These are phyloP conservation scores for Brenthis daphne DNA, from an alignment of 2,888 invertebrate species.

Conservation along the genomic window DNA sequence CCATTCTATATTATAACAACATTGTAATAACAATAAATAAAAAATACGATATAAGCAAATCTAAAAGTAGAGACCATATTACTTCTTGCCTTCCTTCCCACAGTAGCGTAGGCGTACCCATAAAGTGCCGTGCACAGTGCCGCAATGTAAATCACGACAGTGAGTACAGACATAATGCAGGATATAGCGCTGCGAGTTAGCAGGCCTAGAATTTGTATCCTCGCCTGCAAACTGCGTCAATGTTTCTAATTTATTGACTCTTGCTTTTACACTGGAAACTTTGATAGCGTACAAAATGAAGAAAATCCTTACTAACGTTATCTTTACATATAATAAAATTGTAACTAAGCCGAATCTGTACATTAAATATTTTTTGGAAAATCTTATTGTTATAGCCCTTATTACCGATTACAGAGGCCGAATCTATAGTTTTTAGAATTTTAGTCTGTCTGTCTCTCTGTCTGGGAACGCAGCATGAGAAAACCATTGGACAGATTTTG, in stretches of 20 bases:
- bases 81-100: conserved; percentile 20
- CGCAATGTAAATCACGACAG: conserved; percentile 62
- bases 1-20: too few relatives aligned
- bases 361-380: too few relatives aligned
- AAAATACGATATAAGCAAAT: neutral
- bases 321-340: too few relatives aligned
- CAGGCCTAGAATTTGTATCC: conserved; percentile 36
- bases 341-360: too few relatives aligned
- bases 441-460: too few relatives aligned
- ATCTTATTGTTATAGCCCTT: too few relatives aligned
- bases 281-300: neutral
- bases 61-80: conserved; percentile 6
- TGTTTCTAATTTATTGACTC: conserved; percentile 30
- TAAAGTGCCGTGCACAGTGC: conserved; percentile 32
- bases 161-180: conserved; percentile 41
- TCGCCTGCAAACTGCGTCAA: conserved; percentile 26
- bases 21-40: neutral
- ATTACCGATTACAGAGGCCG: too few relatives aligned
- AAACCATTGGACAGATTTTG: too few relatives aligned
- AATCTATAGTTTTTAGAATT: too few relatives aligned
- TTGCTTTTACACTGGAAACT: conserved; percentile 13
- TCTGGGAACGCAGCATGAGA: too few relatives aligned
- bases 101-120: conserved; percentile 31
- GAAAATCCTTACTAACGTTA: too few relatives aligned
- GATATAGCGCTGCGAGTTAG: conserved; percentile 30